Evolutionary conservation across 1,140 invertebrate genomes (phyloP).

Genomic region (Papilio helenus): DNA sequence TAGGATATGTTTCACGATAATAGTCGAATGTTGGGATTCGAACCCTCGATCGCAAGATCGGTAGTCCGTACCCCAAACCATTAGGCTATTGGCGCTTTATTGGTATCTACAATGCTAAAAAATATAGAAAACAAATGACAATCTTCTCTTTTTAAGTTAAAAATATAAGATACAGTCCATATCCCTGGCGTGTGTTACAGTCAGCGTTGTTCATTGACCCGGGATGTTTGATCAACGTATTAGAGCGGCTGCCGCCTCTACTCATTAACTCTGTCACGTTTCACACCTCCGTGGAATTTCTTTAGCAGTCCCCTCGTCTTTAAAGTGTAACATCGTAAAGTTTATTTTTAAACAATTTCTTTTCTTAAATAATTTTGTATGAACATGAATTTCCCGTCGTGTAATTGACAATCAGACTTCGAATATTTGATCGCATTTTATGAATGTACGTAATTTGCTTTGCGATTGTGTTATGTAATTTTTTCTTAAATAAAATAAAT

Average conservation of each 20-base stretch:
- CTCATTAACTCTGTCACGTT: conserved; percentile 58
- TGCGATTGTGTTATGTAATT: not conserved
- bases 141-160: not conserved
- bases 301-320: conserved; percentile 36
- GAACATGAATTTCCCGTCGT: not conserved
- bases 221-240: conserved; percentile 64
- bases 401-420: not conserved
- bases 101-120: too few relatives aligned
- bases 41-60: too few relatives aligned
- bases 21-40: too few relatives aligned
- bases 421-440: not conserved
- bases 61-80: too few relatives aligned
- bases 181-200: not conserved
- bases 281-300: conserved; percentile 53
- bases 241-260: conserved; percentile 56
- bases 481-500: not conserved
- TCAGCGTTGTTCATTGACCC: conserved; percentile 56
- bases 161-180: conserved; percentile 11
- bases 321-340: not conserved
- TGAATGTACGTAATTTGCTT: not conserved
- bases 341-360: not conserved
- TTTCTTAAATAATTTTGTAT: not conserved
- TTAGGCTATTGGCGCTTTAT: too few relatives aligned
- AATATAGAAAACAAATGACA: too few relatives aligned
- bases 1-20: too few relatives aligned